These are phyloP conservation scores for Rafetus swinhoei DNA, from an alignment of 2,113 vertebrate genomes.

Conservation along the genomic window DNA sequence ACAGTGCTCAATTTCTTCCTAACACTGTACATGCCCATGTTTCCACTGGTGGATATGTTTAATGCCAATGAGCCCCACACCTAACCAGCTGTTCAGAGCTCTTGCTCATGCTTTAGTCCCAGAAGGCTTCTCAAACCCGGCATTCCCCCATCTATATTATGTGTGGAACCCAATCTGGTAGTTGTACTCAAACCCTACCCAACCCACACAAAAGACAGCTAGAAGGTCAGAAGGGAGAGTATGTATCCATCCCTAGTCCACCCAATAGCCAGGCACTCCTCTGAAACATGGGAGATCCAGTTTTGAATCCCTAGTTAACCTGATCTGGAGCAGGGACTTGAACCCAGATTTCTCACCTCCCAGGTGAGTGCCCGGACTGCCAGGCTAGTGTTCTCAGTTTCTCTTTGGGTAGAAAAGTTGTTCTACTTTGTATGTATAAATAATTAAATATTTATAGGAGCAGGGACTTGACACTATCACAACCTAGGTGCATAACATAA, in stretches of 20 bases:
- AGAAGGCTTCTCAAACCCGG: background rate
- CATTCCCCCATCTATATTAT: background rate
- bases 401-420: background rate
- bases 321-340: background rate
- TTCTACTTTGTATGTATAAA: background rate
- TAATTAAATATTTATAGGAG: background rate
- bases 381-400: background rate
- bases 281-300: background rate
- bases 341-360: background rate
- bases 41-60: background rate
- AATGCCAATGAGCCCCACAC: background rate
- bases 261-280: background rate
- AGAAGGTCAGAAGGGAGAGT: background rate
- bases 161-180: background rate
- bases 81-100: background rate
- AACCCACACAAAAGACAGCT: background rate
- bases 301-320: background rate
- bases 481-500: background rate
- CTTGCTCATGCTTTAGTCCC: background rate
- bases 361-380: background rate
- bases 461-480: background rate
- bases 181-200: background rate
- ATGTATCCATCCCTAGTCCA: background rate
- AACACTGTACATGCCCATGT: background rate
- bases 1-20: background rate